Base-by-base conservation (phyloP, 2,113 vertebrate species). In the Stigmatopora nigra region DNA sequence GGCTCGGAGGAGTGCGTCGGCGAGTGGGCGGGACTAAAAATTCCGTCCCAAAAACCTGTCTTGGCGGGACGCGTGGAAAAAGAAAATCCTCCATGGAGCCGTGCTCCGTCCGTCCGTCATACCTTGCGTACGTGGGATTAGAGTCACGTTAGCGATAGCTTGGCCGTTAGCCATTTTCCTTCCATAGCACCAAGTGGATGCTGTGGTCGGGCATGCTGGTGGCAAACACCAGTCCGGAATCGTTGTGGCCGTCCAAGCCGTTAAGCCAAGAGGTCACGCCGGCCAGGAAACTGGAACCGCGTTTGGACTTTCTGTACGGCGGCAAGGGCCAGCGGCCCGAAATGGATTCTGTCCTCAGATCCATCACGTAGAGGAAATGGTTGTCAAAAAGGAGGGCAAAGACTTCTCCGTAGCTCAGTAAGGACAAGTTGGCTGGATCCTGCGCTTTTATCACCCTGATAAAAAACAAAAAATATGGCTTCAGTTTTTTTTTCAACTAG, bases 171-270 rank as follows among this genome's bases (percentile, higher is more conserved):
- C 93, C 91, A 0, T 96, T 95, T 80, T 97, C 95, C 82, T 95
- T 98, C 97, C 97, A 99, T 84, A 98, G 89, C 45, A 99, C 96
- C 89, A 99, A 81, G 82, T 99, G 97, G 90, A 99, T 99, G 90
- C 97, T 99, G 88, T 99, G 94, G 86, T 99, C 97, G 0, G 96
- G 97, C 97, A 99, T 99, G 88, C 96, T 99, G 77, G 96, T 98
- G 74, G 97, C 96, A 73, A 99, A 99, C 80, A 99, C 95, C 80
- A 99, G 89, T 73, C 97, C 97, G 0, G 90, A 87, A 81, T 99
- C 97, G 66, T 99, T 98, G 79, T 83, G 89, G 35, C 95, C 94
- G 3, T 98, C 94, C 82, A 99, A 89, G 76, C 97, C 97, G 0
- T 98, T 92, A 49, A 99, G 90, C 97, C 96, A 99, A 60, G 93